These are phyloP conservation scores for Nemurella pictetii DNA, from an alignment of 2,888 invertebrate species.

Conservation along the genomic window DNA sequence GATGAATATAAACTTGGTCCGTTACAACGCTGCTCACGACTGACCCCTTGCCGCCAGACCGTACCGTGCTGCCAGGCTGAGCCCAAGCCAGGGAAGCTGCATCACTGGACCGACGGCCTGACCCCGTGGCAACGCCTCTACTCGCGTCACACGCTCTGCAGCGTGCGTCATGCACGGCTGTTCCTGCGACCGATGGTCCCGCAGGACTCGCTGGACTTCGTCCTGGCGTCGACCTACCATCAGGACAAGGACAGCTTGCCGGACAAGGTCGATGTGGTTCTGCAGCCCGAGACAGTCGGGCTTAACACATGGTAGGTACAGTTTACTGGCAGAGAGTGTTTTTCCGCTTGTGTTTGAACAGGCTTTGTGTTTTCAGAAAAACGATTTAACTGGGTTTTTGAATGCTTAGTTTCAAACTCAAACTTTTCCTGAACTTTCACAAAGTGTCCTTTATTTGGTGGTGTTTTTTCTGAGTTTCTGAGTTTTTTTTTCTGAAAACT, in stretches of 20 bases:
- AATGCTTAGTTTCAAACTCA: too few relatives aligned
- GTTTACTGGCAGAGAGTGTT: background rate
- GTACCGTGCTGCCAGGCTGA: too few relatives aligned
- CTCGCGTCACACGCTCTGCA: slow-evolving; percentile 64
- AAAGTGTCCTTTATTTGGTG: too few relatives aligned
- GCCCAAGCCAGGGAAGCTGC: background rate
- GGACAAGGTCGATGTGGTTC: slow-evolving; percentile 62
- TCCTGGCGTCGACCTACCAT: slow-evolving; percentile 67
- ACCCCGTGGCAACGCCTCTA: slow-evolving; percentile 57
- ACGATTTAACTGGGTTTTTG: too few relatives aligned
- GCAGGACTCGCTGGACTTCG: slow-evolving; percentile 69
- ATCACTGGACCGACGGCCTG: slow-evolving; percentile 11
- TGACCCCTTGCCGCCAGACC: too few relatives aligned
- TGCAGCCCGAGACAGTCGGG: slow-evolving; percentile 71
- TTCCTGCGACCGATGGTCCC: slow-evolving; percentile 56
- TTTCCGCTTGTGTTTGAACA: background rate
- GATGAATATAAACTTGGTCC: too few relatives aligned
- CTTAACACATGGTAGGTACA: slow-evolving; percentile 60
- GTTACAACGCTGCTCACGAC: too few relatives aligned
- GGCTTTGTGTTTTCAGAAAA: too few relatives aligned
- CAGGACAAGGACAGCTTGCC: slow-evolving; percentile 67
- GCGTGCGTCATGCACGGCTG: slow-evolving; percentile 57
- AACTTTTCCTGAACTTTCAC: too few relatives aligned
- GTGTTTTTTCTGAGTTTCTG: too few relatives aligned
- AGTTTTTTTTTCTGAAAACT: too few relatives aligned